Base-by-base conservation (phyloP, 2,888 invertebrate genomes). In the Amitus sp. region DNA sequence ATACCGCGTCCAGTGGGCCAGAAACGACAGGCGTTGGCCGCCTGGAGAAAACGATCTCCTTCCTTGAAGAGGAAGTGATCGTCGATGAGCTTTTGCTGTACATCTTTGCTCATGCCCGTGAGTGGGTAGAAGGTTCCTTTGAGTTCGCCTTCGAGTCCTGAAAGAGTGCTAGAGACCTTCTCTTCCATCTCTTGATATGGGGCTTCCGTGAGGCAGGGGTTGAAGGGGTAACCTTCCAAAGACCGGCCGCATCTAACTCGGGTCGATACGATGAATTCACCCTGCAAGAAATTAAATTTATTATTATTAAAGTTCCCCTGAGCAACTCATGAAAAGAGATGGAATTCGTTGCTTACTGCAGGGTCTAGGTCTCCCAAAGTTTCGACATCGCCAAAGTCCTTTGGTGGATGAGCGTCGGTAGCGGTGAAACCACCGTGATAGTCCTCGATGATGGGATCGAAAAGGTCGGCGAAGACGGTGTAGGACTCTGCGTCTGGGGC, bases 61-160 rank as follows among this genome's bases (percentile, higher is more conserved):
- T 96, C 96, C 87, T 97, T 96, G 90, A 97, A 97, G 77, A 97
- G 89, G 91, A 98, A 98, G 85, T 98, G 97, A 84, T 97, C 97
- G 78, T 96, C 96, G 83, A 97, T 97, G 79, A 98, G 88, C 85
- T 96, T 93, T 85, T 96, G 95, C 86, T 97, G 96, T 62, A 93
- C 92, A 56, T 95, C 91, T 87, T 97, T 96, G 85, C 93, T 91
- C 97, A 96, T 96, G 77, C 96, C 96, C 66, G 95, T 94, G 78
- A 97, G 87, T 23, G 96, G 96, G 84, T 91, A 95, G 90, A 96
- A 97, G 71, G 93, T 94, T 56, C 96, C 96, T 87, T 95, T 94
- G 62, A 96, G 89, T 83, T 97, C 96, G 53, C 92, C 93, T 76
- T 91, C 90, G 64, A 95, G 87, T 23, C 91, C 91, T 37, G 92